Base-by-base conservation (phyloP, 2,113 vertebrate species). In the Merops nubicus region DNA sequence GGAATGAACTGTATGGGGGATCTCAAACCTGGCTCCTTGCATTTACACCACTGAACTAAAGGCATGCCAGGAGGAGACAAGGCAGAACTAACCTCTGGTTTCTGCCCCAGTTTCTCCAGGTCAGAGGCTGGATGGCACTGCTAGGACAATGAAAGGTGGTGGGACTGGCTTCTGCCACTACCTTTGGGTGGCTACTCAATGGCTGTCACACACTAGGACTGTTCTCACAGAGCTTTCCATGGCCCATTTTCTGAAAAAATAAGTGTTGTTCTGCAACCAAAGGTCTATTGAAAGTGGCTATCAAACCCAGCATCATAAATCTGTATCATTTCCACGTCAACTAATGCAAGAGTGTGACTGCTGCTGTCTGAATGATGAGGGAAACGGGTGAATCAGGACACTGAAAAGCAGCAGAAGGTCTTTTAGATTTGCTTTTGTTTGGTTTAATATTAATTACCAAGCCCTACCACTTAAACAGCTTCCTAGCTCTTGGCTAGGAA, bases 361-460 rank as follows among this genome's bases (percentile, higher is more conserved):
- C 29, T 82, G 45, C 36, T 1, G 0, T 42, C 51, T 36, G 48
- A 95, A 62, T 22, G 47, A n/a, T 28, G 31, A 34, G 25, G 23
- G 18, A 10, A 81, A 47, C 43, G 89, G 62, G 89, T 91, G 59
- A 83, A 86, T 65, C 20, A 75, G 20, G 48, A 89, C 36, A 72
- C 8, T 36, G 33, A 69, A 76, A 23, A 76, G 57, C 45, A 85
- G 53, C 34, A 91, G 11, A 65, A 93, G 54, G 75, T 34, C 15
- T 65, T 88, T 81, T 14, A 4, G 2, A 40, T 74, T 89, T 73
- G 60, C 19, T 70, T 90, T 56, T 92, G 59, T 92, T 96, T 87
- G 33, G 82, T 95, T 92, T 86, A 73, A 40, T 89, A 85, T 62
- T 85, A 82, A 95, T 89, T 70, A 91, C 51, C 11, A 34, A 88